phyloP scores from a whole-genome alignment of 2,888 invertebrate species.

The Lithosia quadra region DNA sequence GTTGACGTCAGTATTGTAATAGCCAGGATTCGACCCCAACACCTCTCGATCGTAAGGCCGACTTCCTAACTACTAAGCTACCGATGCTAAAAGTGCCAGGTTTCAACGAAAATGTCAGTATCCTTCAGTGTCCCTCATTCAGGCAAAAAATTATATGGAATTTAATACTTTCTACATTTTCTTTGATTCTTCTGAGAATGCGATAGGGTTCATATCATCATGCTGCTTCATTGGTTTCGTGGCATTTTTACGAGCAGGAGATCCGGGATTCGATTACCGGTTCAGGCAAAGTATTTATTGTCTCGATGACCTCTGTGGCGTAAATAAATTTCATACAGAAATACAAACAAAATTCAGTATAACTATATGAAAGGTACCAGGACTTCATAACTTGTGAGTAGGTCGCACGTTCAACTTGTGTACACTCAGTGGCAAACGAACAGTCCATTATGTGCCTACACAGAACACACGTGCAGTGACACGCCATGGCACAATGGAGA shows the following conservation, averaged over 20 bases:
- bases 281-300: not conserved
- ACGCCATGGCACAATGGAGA: constrained; percentile 53
- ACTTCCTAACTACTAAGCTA: too few relatives aligned
- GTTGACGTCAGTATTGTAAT: too few relatives aligned
- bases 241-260: not conserved
- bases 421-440: constrained; percentile 52
- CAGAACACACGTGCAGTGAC: constrained; percentile 47
- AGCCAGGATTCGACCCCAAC: too few relatives aligned
- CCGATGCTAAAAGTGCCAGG: too few relatives aligned
- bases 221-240: not conserved
- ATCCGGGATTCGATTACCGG: not conserved
- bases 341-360: not conserved
- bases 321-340: not conserved
- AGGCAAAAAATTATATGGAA: not conserved
- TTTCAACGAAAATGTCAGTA: not conserved
- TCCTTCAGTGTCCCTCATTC: too few relatives aligned
- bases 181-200: not conserved
- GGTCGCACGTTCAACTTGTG: constrained; percentile 41
- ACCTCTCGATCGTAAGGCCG: too few relatives aligned
- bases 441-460: constrained; percentile 35
- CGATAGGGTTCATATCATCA: not conserved
- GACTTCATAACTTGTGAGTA: constrained; percentile 55
- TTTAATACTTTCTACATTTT: not conserved
- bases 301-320: not conserved
- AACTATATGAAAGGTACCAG: constrained; percentile 53